Evolutionary conservation across 2,888 invertebrate species (phyloP).

Genomic region (Hybos culiciformis): DNA sequence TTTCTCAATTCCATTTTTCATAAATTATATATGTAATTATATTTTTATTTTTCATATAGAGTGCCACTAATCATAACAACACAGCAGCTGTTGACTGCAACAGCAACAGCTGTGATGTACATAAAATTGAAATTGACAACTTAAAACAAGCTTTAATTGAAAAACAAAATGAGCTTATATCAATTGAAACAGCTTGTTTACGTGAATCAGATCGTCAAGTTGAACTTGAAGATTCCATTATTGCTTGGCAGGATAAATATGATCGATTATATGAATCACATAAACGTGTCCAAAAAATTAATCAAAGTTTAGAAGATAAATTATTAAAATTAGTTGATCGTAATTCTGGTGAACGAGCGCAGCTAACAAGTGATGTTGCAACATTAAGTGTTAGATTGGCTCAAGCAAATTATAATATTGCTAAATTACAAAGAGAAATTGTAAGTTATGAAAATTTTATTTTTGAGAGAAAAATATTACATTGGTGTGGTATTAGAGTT

Average conservation of each 20-base stretch:
- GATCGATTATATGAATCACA: constrained; percentile 86
- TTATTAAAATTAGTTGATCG: constrained; percentile 81
- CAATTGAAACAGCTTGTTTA: constrained; percentile 74
- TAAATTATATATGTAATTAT: too few relatives aligned
- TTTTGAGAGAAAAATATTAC: too few relatives aligned
- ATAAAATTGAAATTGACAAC: constrained; percentile 76
- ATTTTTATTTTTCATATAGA: too few relatives aligned
- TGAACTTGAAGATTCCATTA: constrained; percentile 67
- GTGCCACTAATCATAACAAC: too few relatives aligned
- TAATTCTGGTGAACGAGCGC: constrained; percentile 78
- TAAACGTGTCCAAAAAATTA: constrained; percentile 83
- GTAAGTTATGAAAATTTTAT: constrained; percentile 45
- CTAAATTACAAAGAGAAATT: constrained; percentile 74
- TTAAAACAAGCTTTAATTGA: constrained; percentile 69
- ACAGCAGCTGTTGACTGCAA: too few relatives aligned
- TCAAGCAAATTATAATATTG: constrained; percentile 71
- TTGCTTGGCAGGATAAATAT: constrained; percentile 87
- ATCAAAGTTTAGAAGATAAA: constrained; percentile 90
- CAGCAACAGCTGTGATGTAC: constrained; percentile 43
- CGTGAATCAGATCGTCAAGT: constrained; percentile 65
- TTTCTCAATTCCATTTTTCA: too few relatives aligned
- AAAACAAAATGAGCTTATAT: constrained; percentile 68
- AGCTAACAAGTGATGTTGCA: constrained; percentile 75
- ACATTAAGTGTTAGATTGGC: constrained; percentile 69
- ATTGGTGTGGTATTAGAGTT: constrained; percentile 8